Base-by-base conservation (phyloP, 2,888 invertebrate genomes). In the Pachycephus smyrnensis region DNA sequence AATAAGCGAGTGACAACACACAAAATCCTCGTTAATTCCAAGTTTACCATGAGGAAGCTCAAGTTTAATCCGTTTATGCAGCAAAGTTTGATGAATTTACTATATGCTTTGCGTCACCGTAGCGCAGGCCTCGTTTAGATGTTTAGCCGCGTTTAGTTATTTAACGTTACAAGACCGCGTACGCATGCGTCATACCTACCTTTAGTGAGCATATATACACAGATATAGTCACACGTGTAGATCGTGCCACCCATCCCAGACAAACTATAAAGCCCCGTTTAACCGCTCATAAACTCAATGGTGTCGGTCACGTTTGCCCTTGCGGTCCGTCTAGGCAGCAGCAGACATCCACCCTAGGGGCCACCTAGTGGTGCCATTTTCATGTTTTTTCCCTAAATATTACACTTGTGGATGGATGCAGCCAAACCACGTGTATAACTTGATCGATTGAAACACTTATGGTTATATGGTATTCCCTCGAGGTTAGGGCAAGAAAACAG, bases 201-300 rank as follows among this genome's bases (percentile, higher is more conserved):
- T 55, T 23, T 15, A 23, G 23, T 9, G 55, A 55, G 55, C 55
- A 23, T 3, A 55, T 23, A 55, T 55, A 6, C 55, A 55, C 23
- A 55, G 55, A 23, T 55, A 55, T 55, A 55, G 55, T 55, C 31
- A 74, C 74, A 40, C 68, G 74, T 73, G 73, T 55, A 23, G 74
- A 77, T 77, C 37, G n/a, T 36, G 73, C 15, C 75, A 40, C 75
- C 75, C 68, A 36, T 75, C 68, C 79, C 75, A 32, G 77, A 86
- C 88, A 85, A 89, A 87, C 90, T 86, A 87, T 90, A 89, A 90
- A 89, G 86, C 85, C 84, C 84, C 87, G 87, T 87, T 90, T 90
- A 89, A 90, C 86, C 85, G 90, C 77, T 89, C 90, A 89, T 90
- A 90, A 91, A 91, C 86, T 85, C 88, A 88, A 90, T 87, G 88